Conservation (phyloP, 92 coral and sea anemone species). For the Pocillopora meandrina region DNA sequence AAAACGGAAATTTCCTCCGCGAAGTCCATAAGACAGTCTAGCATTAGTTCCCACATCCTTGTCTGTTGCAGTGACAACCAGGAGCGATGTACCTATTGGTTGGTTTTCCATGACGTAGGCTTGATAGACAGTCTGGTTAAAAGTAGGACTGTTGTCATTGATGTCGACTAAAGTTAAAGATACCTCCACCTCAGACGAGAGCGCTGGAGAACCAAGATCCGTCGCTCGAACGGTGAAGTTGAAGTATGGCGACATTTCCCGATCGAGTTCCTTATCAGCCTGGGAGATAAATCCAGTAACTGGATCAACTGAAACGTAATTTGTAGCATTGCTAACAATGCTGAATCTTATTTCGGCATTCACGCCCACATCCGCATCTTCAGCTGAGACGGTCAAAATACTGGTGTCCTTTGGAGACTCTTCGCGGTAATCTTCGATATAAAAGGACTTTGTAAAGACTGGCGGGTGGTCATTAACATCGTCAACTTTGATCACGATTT, state of each 20-base stretch:
- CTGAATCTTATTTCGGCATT: slow-evolving; percentile 79
- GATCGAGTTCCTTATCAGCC: slow-evolving; percentile 53
- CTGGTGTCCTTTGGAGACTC: slow-evolving; percentile 83
- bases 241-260: slow-evolving; percentile 56
- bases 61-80: slow-evolving; percentile 78
- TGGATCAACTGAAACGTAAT: slow-evolving; percentile 58
- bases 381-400: slow-evolving; percentile 67
- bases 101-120: slow-evolving; percentile 87
- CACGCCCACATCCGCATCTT: slow-evolving; percentile 71
- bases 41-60: slow-evolving; percentile 78
- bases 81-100: slow-evolving; percentile 66
- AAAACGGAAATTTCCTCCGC: slow-evolving; percentile 61
- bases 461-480: slow-evolving; percentile 91
- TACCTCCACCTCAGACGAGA: slow-evolving; percentile 60
- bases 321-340: slow-evolving; percentile 75
- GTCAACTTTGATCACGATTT: slow-evolving; percentile 53
- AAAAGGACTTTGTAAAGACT: slow-evolving; percentile 46
- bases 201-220: slow-evolving; percentile 66
- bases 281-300: slow-evolving; percentile 63
- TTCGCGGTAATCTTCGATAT: slow-evolving; percentile 69
- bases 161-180: slow-evolving; percentile 78
- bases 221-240: slow-evolving; percentile 74
- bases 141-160: slow-evolving; percentile 82
- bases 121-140: slow-evolving; percentile 68
- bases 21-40: slow-evolving; percentile 70